phyloP scores from a whole-genome alignment of 2,113 vertebrate genomes.

The Megalops atlanticus region DNA sequence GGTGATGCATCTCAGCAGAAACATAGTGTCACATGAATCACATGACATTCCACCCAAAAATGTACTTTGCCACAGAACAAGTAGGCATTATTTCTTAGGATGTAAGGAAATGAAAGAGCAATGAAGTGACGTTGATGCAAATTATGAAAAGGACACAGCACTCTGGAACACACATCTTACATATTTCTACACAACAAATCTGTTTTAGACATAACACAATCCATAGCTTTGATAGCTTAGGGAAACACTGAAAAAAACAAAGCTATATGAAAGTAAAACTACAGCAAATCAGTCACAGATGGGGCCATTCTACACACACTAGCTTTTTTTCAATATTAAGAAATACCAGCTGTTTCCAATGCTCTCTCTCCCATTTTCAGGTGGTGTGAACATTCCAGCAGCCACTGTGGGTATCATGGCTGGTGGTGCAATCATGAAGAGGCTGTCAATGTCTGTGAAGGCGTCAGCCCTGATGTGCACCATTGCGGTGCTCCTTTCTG shows the following conservation, averaged over 20 bases:
- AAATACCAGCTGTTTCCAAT: no score
- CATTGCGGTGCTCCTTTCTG: constrained; percentile 60
- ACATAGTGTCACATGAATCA: no score
- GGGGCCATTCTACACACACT: background rate
- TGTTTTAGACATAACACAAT: no score
- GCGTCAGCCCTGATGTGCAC: constrained; percentile 72
- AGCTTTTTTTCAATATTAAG: no score
- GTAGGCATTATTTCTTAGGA: background rate
- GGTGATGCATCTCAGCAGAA: background rate
- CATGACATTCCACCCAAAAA: background rate
- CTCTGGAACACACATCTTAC: no score
- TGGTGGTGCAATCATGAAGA: constrained; percentile 81
- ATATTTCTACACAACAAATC: no score
- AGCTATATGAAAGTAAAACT: background rate
- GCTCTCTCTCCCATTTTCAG: constrained; percentile 53
- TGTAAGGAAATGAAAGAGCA: background rate
- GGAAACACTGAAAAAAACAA: no score
- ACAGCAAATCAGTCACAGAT: background rate
- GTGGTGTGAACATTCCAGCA: constrained; percentile 75
- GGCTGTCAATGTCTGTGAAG: constrained; percentile 68
- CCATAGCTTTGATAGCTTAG: no score
- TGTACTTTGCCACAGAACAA: background rate
- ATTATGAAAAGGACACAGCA: no score
- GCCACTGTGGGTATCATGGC: constrained; percentile 81
- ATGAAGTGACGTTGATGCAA: no score